Base-by-base conservation (phyloP, 2,113 vertebrate genomes). In the Micronycteris hirsuta region DNA sequence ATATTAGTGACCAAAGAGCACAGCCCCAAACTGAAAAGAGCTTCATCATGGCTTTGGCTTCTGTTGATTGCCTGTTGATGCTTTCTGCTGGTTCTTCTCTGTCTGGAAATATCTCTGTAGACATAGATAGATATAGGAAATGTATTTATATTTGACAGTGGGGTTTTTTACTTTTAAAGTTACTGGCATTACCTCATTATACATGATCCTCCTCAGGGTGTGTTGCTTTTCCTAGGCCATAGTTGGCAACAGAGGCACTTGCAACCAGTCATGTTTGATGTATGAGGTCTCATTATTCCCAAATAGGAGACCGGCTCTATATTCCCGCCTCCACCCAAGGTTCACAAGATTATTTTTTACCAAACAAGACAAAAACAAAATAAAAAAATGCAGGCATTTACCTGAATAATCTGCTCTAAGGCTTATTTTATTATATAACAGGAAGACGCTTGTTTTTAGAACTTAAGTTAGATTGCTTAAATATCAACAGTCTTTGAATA, bases 1-100 rank as follows among this genome's bases (percentile, higher is more conserved):
- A 89, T 97, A 89, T 86, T 98, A 97, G 97, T 96, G 97, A 93
- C 73, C 85, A 89, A 91, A 20, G 0, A 9, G 41, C 67, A 6
- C 5, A 94, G 54, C 4, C 24, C 7, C 33, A 36, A 83, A 82
- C 56, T 43, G 73, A 94, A 95, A 97, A 91, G 68, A 78, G 5
- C 45, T 96, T 97, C 58, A 93, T 96, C 78, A 33, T 16, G 86
- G n/a, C 38, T 94, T 88, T 85, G 16, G 70, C 3, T 91, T 95
- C 95, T 94, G 77, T 65, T 96, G 78, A 67, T 97, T 97, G 31
- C 31, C 24, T 93, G 26, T 52, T 87, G 86, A 80, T 86, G 26
- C 43, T 70, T 86, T 89, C 85, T 93, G 4, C 45, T 93, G 24
- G 17, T 86, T 78, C 70, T 89, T 95, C 58, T 73, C 10, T 73